These are phyloP conservation scores for Drosophila virilis DNA, from an alignment of 1,140 invertebrate species.

Conservation along the genomic window DNA sequence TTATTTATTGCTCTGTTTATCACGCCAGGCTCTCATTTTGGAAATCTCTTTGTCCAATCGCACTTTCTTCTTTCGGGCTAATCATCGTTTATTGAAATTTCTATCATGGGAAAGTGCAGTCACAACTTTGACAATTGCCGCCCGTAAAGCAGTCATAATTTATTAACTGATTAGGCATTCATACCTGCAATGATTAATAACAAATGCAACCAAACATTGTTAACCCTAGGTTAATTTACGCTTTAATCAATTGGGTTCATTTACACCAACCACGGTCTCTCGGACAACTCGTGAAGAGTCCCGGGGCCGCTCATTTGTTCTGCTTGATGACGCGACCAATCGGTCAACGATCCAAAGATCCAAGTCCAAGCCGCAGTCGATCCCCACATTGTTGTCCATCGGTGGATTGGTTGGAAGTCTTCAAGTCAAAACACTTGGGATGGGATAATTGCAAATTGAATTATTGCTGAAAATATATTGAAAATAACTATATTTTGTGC, in stretches of 20 bases:
- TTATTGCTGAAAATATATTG: constrained; percentile 82
- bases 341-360: constrained; percentile 23
- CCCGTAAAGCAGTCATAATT: constrained; percentile 65
- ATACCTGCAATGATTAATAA: constrained; percentile 79
- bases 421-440: constrained; percentile 76
- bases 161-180: constrained; percentile 80
- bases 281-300: constrained; percentile 50
- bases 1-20: constrained; percentile 72
- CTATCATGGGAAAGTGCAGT: constrained; percentile 66
- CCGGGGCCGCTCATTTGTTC: constrained; percentile 71
- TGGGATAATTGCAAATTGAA: constrained; percentile 83
- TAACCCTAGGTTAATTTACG: constrained; percentile 82
- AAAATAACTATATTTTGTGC: constrained; percentile 82
- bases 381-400: constrained; percentile 4
- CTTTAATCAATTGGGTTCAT: constrained; percentile 83
- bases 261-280: constrained; percentile 57
- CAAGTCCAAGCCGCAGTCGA: constrained; percentile 1
- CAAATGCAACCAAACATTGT: constrained; percentile 78
- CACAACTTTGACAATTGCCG: constrained; percentile 68
- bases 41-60: constrained; percentile 45
- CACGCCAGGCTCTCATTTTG: constrained; percentile 30
- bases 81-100: constrained; percentile 78
- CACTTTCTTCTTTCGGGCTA: constrained; percentile 65
- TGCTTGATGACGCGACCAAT: constrained; percentile 63
- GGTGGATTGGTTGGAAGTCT: constrained; percentile 48